phyloP scores from a whole-genome alignment of 2,888 invertebrate species.

The Laothoe populi region DNA sequence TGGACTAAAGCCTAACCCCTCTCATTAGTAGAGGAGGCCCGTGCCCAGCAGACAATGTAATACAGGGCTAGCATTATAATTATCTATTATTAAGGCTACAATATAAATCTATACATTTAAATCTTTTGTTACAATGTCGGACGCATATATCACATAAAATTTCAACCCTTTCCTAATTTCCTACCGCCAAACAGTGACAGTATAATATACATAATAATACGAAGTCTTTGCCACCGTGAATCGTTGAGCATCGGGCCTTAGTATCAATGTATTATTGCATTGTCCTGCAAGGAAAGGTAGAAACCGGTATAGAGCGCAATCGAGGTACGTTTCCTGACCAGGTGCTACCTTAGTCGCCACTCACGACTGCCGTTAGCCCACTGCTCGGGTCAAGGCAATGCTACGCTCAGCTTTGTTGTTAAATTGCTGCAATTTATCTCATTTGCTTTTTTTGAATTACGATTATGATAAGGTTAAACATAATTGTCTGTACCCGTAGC shows the following conservation, averaged over 20 bases:
- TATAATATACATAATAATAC: too few species aligned
- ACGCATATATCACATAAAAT: too few species aligned
- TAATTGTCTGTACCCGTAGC: constrained; percentile 40
- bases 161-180: too few species aligned
- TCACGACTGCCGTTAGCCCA: constrained; percentile 43
- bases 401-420: constrained; percentile 41
- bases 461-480: constrained; percentile 43
- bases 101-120: too few species aligned
- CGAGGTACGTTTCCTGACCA: constrained; percentile 41
- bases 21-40: too few species aligned
- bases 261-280: constrained; percentile 17
- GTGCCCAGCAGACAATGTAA: too few species aligned
- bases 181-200: too few species aligned
- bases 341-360: constrained; percentile 31
- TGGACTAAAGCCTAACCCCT: too few species aligned
- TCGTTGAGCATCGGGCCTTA: neutral
- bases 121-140: too few species aligned
- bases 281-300: constrained; percentile 44
- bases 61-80: too few species aligned
- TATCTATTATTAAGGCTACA: too few species aligned
- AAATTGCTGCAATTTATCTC: constrained; percentile 49
- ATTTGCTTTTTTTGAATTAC: constrained; percentile 43
- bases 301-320: constrained; percentile 39
- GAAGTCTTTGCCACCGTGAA: too few species aligned
- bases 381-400: constrained; percentile 48